Conservation (phyloP, 2,797 vertebrate genomes). For the Myripristis murdjan region DNA sequence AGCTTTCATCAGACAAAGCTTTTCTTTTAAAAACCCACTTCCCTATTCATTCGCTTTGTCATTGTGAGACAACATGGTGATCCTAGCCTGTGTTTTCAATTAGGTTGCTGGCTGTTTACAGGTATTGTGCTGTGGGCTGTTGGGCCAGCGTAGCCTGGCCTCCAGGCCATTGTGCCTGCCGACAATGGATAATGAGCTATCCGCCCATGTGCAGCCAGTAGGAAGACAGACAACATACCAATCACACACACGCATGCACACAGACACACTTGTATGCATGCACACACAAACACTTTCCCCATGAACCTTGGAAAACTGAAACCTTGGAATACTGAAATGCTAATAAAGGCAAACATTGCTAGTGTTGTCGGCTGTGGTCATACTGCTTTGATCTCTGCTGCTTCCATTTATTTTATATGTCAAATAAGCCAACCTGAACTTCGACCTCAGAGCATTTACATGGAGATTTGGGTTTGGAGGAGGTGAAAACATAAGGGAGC, state of each 20-base stretch:
- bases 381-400: conserved; percentile 85
- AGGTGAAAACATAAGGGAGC: conserved; percentile 55
- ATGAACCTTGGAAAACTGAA: no score
- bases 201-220: conserved; percentile 89
- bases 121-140: conserved; percentile 86
- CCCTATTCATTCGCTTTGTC: conserved; percentile 88
- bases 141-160: conserved; percentile 81
- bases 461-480: conserved; percentile 78
- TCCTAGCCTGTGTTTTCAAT: conserved; percentile 91
- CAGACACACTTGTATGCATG: conserved; percentile 42
- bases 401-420: conserved; percentile 21
- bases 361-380: conserved; percentile 32
- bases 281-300: conserved; percentile 49
- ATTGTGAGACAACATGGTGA: conserved; percentile 88
- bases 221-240: conserved; percentile 75
- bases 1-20: conserved; percentile 83
- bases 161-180: conserved; percentile 88
- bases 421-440: conserved; percentile 33
- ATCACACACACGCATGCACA: conserved; percentile 34
- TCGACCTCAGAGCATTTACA: conserved; percentile 14
- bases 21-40: conserved; percentile 76
- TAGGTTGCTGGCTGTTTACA: conserved; percentile 88
- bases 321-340: no score
- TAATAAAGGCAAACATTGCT: not conserved
- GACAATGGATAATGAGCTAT: conserved; percentile 97